Evolutionary conservation across 2,113 vertebrate species (phyloP), one percentile per base, ranked within the genome.

Genomic region (Turdus rufiventris): DNA sequence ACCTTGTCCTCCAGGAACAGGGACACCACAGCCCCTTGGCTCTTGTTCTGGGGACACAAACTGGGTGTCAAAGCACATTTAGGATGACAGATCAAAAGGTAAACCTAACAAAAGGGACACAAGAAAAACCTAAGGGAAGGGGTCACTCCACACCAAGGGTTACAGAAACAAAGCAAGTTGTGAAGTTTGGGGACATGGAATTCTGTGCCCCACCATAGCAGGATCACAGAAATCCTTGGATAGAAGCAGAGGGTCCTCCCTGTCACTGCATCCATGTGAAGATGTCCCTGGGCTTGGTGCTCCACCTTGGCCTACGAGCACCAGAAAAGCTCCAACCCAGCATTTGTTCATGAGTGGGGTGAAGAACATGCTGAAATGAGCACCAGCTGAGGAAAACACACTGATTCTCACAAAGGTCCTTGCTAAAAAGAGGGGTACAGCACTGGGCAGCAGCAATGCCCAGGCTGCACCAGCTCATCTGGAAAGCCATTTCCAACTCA

Each of bases 291-390:
- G 42, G 19, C 5, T 15, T 75, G 66, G 15, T 16, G 57, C 15
- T 45, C 48, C 68, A 25, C 56, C 38, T 45, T 50, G 25, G 73
- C 34, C 34, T 17, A 4, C 0, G 0, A 6, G 60, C 66, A 45
- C 36, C 14, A 63, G 42, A 23, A 62, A 42, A 74, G 10, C 34
- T 58, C 18, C 73, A 48, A 12, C 31, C 5, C 73, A 56, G 58
- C 45, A 81, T 24, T 43, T 29, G 21, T 34, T 24, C 4, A 0
- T 8, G 42, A 6, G 45, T 3, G 19, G 25, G 19, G 40, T 23
- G n/a, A 51, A 60, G 5, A 6, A 63, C 7, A 31, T 68, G 50
- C 62, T 76, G 14, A 51, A 73, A 43, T 1, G 11, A 65, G 48
- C 83, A n/a, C 12, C 43, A 47, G 40, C 29, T 67, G 40, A 53